Evolutionary conservation across 2,113 vertebrate species (phyloP).

Genomic region (Bufo bufo): DNA sequence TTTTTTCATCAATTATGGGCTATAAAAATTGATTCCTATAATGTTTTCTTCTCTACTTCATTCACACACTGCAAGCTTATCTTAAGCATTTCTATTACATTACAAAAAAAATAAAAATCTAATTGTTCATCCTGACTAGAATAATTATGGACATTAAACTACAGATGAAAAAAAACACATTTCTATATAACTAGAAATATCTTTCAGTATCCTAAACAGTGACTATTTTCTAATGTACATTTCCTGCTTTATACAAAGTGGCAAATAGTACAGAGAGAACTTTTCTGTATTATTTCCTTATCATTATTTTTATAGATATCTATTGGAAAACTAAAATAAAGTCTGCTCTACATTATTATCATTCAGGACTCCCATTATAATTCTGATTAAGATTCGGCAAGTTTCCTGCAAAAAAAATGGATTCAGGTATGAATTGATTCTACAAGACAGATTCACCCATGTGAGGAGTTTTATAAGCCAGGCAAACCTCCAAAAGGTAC

Average conservation of each 20-base stretch:
- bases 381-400: background rate
- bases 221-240: slow-evolving; percentile 23
- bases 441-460: too few relatives aligned
- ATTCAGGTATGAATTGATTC: too few relatives aligned
- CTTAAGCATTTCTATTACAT: background rate
- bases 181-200: slow-evolving; percentile 54
- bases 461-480: too few relatives aligned
- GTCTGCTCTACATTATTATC: background rate
- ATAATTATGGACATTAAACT: background rate
- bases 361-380: background rate
- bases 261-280: background rate
- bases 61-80: slow-evolving; percentile 31
- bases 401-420: too few relatives aligned
- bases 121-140: slow-evolving; percentile 19
- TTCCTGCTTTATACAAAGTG: background rate
- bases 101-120: background rate
- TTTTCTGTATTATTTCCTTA: background rate
- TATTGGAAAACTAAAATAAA: background rate
- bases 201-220: slow-evolving; percentile 24
- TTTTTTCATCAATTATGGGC: background rate
- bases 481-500: too few relatives aligned
- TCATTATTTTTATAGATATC: background rate
- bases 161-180: slow-evolving; percentile 22
- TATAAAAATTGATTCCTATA: background rate
- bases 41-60: background rate